Base-by-base conservation (phyloP, 2,797 vertebrate genomes). In the Atherinosoma microstoma region DNA sequence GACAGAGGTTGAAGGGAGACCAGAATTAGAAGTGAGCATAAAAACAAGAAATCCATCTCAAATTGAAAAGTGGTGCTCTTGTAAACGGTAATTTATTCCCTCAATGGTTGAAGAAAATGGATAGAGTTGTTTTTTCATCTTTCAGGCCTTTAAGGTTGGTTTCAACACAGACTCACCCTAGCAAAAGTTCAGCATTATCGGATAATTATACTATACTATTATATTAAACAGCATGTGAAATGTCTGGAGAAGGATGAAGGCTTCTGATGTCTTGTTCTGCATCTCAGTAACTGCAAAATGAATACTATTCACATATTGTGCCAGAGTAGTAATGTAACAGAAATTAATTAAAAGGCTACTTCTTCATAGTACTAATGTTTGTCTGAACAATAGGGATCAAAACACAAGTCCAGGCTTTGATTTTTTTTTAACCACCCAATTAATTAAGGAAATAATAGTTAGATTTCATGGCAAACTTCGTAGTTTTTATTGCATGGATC, bases 71-170 rank as follows among this genome's bases (percentile, higher is more conserved):
- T 16, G 5, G 16, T 42, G 40, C 40, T 42, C 40, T 42, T 42
- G 40, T 3, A 42, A 2, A 16, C 15, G 10, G 40, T 5, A 16
- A 16, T 15, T 42, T 42, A 15, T 16, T 5, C 40, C 40, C 15
- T 4, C 10, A 42, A 16, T 42, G 40, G 40, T 22, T 65, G 15
- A 30, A 29, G 1, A 16, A 30, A 29, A 20, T 65, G 64, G 53
- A 22, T 54, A 12, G 16, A 27, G 45, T 35, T 30, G 34, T 32
- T 53, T 53, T 27, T 32, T n/a, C 45, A 53, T 64, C 45, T 51
- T 67, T 8, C 22, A 22, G 15, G 15, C 57, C 20, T 49, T 65
- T 9, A 64, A 63, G 29, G 16, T 64, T 68, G 32, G 36, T 42
- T 63, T 58, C 12, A 64, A 6, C 27, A n/a, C 8, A 70, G 2